A percentile compares a stretch with the other conserved stretches of the same genome.
Conservation (phyloP, 1,140 invertebrate species). For the Caenorhabditis inopinata region DNA sequence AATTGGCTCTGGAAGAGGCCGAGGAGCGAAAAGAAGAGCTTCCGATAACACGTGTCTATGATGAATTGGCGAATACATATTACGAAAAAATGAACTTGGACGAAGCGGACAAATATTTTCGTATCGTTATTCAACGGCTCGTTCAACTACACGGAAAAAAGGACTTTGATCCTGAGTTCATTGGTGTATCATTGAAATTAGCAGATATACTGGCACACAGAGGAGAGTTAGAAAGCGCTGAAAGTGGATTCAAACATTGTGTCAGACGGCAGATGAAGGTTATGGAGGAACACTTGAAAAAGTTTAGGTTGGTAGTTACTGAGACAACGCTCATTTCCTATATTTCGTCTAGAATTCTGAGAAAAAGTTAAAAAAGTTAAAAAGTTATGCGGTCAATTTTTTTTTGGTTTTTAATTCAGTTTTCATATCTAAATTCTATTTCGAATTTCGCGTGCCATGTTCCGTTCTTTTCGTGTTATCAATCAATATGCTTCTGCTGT, state of each 20-base stretch:
- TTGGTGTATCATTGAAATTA: constrained; percentile 61
- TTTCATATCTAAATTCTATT: no score
- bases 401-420: no score
- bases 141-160: constrained; percentile 57
- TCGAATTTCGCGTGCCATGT: no score
- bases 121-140: constrained; percentile 56
- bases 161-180: constrained; percentile 62
- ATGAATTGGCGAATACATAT: constrained; percentile 65
- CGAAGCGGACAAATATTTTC: constrained; percentile 59
- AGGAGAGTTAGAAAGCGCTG: constrained; percentile 60
- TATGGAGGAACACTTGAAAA: constrained; percentile 52
- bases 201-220: constrained; percentile 62
- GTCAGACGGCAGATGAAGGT: constrained; percentile 59
- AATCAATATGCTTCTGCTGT: no score
- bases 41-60: constrained; percentile 50
- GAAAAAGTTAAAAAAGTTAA: no score
- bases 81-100: constrained; percentile 58
- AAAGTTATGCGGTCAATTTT: no score
- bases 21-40: constrained; percentile 50
- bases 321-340: neutral
- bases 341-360: no score
- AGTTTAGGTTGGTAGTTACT: neutral
- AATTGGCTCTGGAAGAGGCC: constrained; percentile 52
- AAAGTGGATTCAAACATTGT: constrained; percentile 63
- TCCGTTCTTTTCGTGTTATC: no score